Evolutionary conservation across 1,140 invertebrate genomes (phyloP).

Genomic region (Pogonomyrmex californicus): DNA sequence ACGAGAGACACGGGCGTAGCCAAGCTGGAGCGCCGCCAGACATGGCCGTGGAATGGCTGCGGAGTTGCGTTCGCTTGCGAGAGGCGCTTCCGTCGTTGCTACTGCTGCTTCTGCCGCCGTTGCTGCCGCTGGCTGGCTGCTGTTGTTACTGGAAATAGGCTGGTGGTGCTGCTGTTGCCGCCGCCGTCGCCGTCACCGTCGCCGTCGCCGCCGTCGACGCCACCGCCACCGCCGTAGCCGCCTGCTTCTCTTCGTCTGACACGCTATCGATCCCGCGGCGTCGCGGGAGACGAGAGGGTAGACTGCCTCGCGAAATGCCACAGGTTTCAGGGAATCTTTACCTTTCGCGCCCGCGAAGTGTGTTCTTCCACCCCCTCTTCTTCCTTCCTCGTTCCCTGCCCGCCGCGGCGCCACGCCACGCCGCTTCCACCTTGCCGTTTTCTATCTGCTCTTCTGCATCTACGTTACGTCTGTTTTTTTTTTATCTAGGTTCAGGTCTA

Average conservation of each 20-base stretch:
- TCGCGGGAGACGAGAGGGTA: conserved; percentile 69
- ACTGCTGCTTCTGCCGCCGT: conserved; percentile 69
- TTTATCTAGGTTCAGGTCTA: conserved; percentile 14
- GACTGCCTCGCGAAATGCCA: conserved; percentile 75
- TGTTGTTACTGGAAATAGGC: conserved; percentile 70
- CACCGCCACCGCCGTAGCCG: conserved; percentile 60
- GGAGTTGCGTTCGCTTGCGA: conserved; percentile 66
- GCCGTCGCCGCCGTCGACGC: conserved; percentile 19
- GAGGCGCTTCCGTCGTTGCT: conserved; percentile 67
- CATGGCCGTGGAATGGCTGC: conserved; percentile 84
- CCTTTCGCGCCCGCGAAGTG: conserved; percentile 71
- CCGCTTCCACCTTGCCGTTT: conserved; percentile 37
- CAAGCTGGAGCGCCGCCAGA: conserved; percentile 68
- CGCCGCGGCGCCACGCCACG: not conserved
- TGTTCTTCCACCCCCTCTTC: conserved; percentile 29
- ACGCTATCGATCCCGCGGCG: conserved; percentile 74
- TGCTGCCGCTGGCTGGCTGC: conserved; percentile 67
- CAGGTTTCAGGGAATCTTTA: conserved; percentile 78
- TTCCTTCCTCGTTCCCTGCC: not conserved
- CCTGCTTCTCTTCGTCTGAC: conserved; percentile 71
- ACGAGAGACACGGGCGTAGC: conserved; percentile 72
- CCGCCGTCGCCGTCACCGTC: conserved; percentile 24
- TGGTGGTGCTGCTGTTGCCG: conserved; percentile 62
- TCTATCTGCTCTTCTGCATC: conserved; percentile 36
- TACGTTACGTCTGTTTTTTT: conserved; percentile 4